Evolutionary conservation across 2,888 invertebrate species (phyloP).

Genomic region (Arctia plantaginis): DNA sequence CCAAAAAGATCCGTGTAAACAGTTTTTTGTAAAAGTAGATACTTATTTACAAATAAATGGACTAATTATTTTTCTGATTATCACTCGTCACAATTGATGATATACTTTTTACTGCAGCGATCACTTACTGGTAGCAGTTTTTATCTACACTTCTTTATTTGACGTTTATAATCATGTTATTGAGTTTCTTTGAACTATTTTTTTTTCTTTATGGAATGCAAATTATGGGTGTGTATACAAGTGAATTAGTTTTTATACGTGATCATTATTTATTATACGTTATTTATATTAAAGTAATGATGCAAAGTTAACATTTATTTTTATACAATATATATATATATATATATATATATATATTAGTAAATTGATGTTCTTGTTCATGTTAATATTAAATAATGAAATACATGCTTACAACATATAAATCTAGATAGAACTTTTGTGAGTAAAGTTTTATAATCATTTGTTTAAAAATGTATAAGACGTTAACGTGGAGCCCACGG

Average conservation of each 20-base stretch:
- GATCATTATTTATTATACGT: not conserved
- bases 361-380: too few species aligned
- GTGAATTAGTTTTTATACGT: slow-evolving; percentile 8
- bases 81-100: slow-evolving; percentile 1
- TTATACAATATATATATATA: not conserved
- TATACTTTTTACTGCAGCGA: slow-evolving; percentile 1
- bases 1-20: not conserved
- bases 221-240: slow-evolving; percentile 1
- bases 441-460: too few species aligned
- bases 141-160: slow-evolving; percentile 6
- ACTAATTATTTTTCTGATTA: not conserved
- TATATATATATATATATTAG: not conserved
- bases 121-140: not conserved
- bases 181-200: slow-evolving; percentile 13
- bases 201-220: not conserved
- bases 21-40: not conserved
- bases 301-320: not conserved
- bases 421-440: not conserved
- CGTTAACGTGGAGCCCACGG: too few species aligned
- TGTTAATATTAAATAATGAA: not conserved
- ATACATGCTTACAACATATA: not conserved
- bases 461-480: too few species aligned
- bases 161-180: slow-evolving; percentile 17
- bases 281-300: not conserved
- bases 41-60: not conserved